Base-by-base conservation (phyloP, 2,888 invertebrate species). In the Peribatodes rhomboidaria region DNA sequence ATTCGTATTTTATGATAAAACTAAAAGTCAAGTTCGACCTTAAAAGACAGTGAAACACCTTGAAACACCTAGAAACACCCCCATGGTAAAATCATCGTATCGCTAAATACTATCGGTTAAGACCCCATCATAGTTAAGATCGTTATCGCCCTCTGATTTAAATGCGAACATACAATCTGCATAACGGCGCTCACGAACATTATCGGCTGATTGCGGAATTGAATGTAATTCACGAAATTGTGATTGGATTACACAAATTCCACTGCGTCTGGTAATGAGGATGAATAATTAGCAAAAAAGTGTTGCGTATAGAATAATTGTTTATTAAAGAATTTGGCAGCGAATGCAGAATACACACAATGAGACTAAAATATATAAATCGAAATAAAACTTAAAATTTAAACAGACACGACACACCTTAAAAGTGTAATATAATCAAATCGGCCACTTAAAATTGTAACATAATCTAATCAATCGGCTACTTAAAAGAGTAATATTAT, bases 111-210 rank as follows among this genome's bases (percentile, higher is more conserved):
- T 20, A 33, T 52, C 20, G n/a, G 27, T 20, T n/a, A n/a, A n/a
- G n/a, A n/a, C 8, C 2, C 41, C 42, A 41, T 9, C 31, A n/a
- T 31, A 18, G 22, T 11, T 31, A 18, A 55, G 42, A 50, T 56
- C 41, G 33, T 55, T 61, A 61, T 42, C 39, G 14, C 1, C 27
- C 49, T 67, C 73, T 81, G 77, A 85, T 83, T 84, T 85, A 76
- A 82, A 84, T 85, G 80, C 77, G 76, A 71, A 70, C 75, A 81
- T 74, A 82, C 59, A 63, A 85, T 88, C 84, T 81, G 75, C 84
- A 83, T 86, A 86, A 86, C 79, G 78, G 70, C 72, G 73, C 70
- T 76, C 68, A 73, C 70, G 71, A 66, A 70, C 71, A 77, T 79
- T 80, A 73, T 68, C 69, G 71, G 70, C 71, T 79, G 78, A 82